Evolutionary conservation across 2,797 vertebrate species (phyloP).

Genomic region (Aulostomus chinensis): DNA sequence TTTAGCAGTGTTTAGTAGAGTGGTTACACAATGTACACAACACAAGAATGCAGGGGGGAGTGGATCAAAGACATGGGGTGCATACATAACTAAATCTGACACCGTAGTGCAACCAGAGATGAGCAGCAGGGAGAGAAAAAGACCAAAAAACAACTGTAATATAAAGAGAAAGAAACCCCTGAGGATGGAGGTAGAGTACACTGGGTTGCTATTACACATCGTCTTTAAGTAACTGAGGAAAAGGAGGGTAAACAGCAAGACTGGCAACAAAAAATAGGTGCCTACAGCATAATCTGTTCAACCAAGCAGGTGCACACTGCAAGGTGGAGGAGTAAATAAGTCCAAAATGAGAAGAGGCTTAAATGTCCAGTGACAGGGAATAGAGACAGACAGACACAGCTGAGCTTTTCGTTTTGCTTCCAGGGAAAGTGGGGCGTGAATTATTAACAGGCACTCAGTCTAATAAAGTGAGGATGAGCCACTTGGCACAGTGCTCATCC

Average conservation of each 20-base stretch:
- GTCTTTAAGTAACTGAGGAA: slow-evolving; percentile 31
- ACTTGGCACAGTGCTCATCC: slow-evolving; percentile 27
- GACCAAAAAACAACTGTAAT: slow-evolving; percentile 24
- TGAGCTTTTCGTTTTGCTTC: slow-evolving; percentile 52
- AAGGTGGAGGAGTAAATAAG: slow-evolving; percentile 53
- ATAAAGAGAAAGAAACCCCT: slow-evolving; percentile 45
- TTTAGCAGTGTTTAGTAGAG: slow-evolving; percentile 31
- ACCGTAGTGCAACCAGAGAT: slow-evolving; percentile 40
- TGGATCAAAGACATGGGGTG: slow-evolving; percentile 64
- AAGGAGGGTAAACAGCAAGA: slow-evolving; percentile 12
- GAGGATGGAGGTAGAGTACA: slow-evolving; percentile 26
- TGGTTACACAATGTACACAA: slow-evolving; percentile 73
- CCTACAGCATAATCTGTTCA: slow-evolving; percentile 46
- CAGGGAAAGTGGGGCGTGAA: slow-evolving; percentile 58
- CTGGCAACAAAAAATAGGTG: slow-evolving; percentile 4
- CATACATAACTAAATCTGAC: slow-evolving; percentile 62
- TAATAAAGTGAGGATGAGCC: slow-evolving; percentile 59
- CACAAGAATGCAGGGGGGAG: slow-evolving; percentile 31
- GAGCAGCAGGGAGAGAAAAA: slow-evolving; percentile 22
- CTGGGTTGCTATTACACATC: slow-evolving; percentile 38
- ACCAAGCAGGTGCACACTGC: slow-evolving; percentile 50
- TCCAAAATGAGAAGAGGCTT: slow-evolving; percentile 45
- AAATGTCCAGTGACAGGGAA: slow-evolving; percentile 50
- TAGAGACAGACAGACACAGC: slow-evolving; percentile 52
- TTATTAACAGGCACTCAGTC: slow-evolving; percentile 66